These are phyloP conservation scores for Fratercula arctica DNA, from an alignment of 2,797 vertebrate genomes.

Conservation along the genomic window DNA sequence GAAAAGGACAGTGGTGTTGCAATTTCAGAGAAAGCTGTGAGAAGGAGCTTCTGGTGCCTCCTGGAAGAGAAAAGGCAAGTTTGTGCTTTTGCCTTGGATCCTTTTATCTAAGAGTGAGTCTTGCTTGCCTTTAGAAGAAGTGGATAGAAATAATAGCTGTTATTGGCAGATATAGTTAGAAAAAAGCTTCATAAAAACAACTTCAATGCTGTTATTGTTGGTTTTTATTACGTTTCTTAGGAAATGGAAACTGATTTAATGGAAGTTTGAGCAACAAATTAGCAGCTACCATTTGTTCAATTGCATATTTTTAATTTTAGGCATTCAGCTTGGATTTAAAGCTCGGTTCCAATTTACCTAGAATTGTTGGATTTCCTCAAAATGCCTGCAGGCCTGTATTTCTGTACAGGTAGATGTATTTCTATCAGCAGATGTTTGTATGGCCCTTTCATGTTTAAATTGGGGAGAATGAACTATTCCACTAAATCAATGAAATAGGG, in stretches of 20 bases:
- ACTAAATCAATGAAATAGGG: not conserved
- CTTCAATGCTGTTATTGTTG: not conserved
- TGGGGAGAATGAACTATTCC: not conserved
- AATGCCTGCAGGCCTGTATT: not conserved
- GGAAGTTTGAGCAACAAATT: not conserved
- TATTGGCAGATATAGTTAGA: not conserved
- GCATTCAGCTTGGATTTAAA: not conserved
- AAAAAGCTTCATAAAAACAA: not conserved
- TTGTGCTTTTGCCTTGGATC: not conserved
- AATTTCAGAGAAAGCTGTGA: not conserved
- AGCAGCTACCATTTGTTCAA: not conserved
- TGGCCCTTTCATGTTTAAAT: not conserved
- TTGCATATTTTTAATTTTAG: not conserved
- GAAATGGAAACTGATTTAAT: not conserved
- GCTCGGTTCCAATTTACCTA: not conserved
- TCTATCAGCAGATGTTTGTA: not conserved
- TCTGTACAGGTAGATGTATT: not conserved
- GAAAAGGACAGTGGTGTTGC: not conserved
- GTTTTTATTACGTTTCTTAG: not conserved
- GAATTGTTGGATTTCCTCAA: not conserved
- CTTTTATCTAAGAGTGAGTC: not conserved
- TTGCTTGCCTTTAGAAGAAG: not conserved
- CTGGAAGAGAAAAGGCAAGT: not conserved
- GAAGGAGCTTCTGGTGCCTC: not conserved
- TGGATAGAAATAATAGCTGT: not conserved